Percentiles rank a stretch among this genome's conserved stretches.
Evolutionary conservation across 2,888 invertebrate species (phyloP).

Genomic region (Nymphalis urticae): DNA sequence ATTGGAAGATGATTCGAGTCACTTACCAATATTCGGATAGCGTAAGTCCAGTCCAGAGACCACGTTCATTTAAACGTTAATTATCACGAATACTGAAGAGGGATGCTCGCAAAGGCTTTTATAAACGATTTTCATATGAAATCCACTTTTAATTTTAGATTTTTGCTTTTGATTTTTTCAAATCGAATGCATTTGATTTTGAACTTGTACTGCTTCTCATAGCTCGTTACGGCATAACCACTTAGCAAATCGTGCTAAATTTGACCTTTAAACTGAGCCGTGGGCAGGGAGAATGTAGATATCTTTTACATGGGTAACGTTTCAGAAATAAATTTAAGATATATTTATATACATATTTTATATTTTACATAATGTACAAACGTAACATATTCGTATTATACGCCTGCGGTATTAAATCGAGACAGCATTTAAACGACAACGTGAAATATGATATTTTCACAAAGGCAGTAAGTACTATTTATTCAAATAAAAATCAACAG

Average conservation of each 20-base stretch:
- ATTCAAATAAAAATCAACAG: conserved; percentile 2
- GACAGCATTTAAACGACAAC: not conserved
- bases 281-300: not conserved
- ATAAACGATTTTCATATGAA: conserved; percentile 19
- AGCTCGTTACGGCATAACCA: not conserved
- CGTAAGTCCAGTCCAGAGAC: not conserved
- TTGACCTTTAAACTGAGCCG: too few species aligned
- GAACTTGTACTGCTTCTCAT: not conserved
- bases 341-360: not conserved
- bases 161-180: conserved; percentile 9
- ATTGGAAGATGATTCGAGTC: not conserved
- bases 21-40: not conserved
- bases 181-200: conserved; percentile 7
- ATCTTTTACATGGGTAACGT: not conserved
- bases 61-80: conserved; percentile 6
- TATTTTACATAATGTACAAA: not conserved
- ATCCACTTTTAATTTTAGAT: conserved; percentile 18
- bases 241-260: not conserved
- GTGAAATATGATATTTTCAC: not conserved
- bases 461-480: not conserved
- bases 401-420: not conserved
- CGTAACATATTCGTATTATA: not conserved
- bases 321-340: not conserved
- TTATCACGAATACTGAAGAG: conserved; percentile 7
- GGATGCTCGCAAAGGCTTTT: conserved; percentile 10